Evolutionary conservation across 1,140 invertebrate species (phyloP).

Genomic region (Pantala flavescens): DNA sequence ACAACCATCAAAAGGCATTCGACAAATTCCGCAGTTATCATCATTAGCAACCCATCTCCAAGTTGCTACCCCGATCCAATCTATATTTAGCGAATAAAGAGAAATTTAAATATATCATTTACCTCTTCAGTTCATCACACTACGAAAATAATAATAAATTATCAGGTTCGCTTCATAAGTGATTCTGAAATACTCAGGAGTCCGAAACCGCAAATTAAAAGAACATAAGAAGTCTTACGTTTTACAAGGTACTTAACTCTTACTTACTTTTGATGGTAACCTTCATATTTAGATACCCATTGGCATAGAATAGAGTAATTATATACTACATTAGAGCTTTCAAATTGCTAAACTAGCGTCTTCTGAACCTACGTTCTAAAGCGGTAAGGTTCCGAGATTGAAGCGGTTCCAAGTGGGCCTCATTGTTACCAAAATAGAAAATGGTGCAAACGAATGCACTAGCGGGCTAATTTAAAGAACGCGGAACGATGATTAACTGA

Average conservation of each 20-base stretch:
- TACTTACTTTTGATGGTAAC: background rate
- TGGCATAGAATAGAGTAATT: too few relatives aligned
- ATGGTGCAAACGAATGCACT: too few relatives aligned
- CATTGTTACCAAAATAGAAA: too few relatives aligned
- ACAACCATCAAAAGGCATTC: conserved; percentile 96
- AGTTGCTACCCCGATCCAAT: conserved; percentile 90
- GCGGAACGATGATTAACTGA: too few relatives aligned
- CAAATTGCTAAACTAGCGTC: too few relatives aligned
- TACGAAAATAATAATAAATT: background rate
- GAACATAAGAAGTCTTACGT: background rate
- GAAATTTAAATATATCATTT: background rate
- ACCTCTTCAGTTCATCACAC: background rate
- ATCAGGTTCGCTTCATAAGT: background rate
- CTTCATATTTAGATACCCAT: background rate
- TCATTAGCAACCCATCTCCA: conserved; percentile 99
- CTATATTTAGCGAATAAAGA: conserved; percentile 32
- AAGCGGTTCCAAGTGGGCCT: too few relatives aligned
- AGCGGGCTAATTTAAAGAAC: too few relatives aligned
- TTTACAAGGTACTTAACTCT: background rate
- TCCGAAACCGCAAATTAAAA: background rate
- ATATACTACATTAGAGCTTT: too few relatives aligned
- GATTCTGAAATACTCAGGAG: background rate
- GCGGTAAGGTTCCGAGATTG: too few relatives aligned
- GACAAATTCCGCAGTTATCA: conserved; percentile 98
- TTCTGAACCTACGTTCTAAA: too few relatives aligned